phyloP scores from a whole-genome alignment of 2,797 vertebrate genomes.

The Catostomus latipinnis region DNA sequence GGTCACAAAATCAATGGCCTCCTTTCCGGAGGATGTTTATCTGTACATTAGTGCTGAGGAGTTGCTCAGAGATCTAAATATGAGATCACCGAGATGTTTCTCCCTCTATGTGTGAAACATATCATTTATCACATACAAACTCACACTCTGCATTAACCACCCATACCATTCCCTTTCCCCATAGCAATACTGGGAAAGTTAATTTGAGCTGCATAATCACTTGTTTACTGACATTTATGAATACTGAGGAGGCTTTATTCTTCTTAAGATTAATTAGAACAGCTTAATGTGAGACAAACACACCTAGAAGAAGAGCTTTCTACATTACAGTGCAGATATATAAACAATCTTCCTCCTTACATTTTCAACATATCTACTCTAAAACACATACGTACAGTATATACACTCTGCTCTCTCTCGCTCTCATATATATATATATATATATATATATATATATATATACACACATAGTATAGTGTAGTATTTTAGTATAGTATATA shows the following conservation, averaged over 20 bases:
- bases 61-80: constrained; percentile 44
- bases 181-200: not conserved
- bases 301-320: not conserved
- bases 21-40: constrained; percentile 69
- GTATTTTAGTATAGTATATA: not conserved
- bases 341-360: not conserved
- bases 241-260: constrained; percentile 11
- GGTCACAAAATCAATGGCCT: constrained; percentile 74
- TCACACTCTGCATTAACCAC: not conserved
- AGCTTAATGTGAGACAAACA: constrained; percentile 1
- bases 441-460: too few species aligned
- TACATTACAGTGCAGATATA: too few species aligned
- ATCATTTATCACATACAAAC: constrained; percentile 13
- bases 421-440: too few species aligned
- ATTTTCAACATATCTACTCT: not conserved
- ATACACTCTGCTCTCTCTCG: not conserved
- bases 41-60: constrained; percentile 55
- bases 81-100: constrained; percentile 19
- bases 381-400: not conserved
- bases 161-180: not conserved
- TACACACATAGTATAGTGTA: too few species aligned
- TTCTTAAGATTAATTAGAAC: not conserved
- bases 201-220: constrained; percentile 16
- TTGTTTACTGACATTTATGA: constrained; percentile 29
- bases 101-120: not conserved